Percentiles rank a stretch among this genome's conserved stretches.
phyloP scores from a whole-genome alignment of 1,140 invertebrate genomes.

The Conus ventricosus region DNA sequence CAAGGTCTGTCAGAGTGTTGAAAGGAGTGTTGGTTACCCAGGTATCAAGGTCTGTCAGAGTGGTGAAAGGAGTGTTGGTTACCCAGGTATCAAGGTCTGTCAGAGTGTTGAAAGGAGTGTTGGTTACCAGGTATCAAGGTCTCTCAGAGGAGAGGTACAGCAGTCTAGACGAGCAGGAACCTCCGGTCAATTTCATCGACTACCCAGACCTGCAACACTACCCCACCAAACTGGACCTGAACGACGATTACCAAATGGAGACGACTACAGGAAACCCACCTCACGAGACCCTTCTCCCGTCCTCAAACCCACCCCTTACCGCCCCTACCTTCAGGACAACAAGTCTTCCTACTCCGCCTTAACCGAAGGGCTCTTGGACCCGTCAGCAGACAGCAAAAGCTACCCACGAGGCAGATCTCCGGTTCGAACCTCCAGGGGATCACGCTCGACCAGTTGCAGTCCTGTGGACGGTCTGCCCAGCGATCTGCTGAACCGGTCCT shows the following conservation, averaged over 20 bases:
- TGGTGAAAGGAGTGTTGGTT: not conserved
- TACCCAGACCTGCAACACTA: slow-evolving; percentile 60
- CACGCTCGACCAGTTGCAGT: slow-evolving; percentile 10
- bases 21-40: too few relatives aligned
- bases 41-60: too few relatives aligned
- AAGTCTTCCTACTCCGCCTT: not conserved
- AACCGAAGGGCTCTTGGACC: not conserved
- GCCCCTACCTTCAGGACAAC: slow-evolving; percentile 10
- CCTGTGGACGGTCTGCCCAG: not conserved
- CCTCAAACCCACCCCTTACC: slow-evolving; percentile 8
- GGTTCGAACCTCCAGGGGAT: not conserved
- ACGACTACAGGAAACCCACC: slow-evolving; percentile 12
- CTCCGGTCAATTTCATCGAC: slow-evolving; percentile 47
- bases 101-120: too few relatives aligned
- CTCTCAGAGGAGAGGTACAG: slow-evolving; percentile 46
- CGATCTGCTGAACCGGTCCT: slow-evolving; percentile 22
- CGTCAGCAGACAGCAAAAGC: not conserved
- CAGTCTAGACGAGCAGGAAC: slow-evolving; percentile 39
- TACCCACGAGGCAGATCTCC: not conserved
- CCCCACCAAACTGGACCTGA: slow-evolving; percentile 46
- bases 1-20: too few relatives aligned
- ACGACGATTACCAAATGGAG: slow-evolving; percentile 31
- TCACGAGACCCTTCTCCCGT: not conserved
- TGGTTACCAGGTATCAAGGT: slow-evolving; percentile 41
- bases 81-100: not conserved